Conservation (phyloP, 2,113 vertebrate species). For the Ptilonorhynchus violaceus region DNA sequence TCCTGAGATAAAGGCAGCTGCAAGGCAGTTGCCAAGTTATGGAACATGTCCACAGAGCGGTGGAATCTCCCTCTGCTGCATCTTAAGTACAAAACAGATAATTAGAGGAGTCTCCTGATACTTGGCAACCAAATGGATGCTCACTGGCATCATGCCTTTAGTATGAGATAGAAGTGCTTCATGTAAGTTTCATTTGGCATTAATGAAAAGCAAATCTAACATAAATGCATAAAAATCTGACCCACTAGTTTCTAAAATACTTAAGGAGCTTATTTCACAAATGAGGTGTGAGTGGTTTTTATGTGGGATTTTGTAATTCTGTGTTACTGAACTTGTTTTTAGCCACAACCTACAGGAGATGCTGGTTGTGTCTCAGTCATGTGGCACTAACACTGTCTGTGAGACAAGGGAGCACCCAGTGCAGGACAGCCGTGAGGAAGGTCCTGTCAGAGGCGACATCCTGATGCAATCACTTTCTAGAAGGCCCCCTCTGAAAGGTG, state of each 20-base stretch:
- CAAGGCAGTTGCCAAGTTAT: slow-evolving; percentile 58
- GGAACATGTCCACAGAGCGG: background rate
- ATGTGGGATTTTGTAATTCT: slow-evolving; percentile 21
- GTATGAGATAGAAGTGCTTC: slow-evolving; percentile 54
- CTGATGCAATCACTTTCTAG: background rate
- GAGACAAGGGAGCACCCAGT: background rate
- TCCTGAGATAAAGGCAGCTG: background rate
- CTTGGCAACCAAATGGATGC: slow-evolving; percentile 58
- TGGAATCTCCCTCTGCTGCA: slow-evolving; percentile 58
- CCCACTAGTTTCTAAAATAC: slow-evolving; percentile 38
- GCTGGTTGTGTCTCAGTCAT: background rate
- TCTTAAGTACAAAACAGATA: slow-evolving; percentile 53
- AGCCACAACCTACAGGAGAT: background rate
- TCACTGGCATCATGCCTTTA: slow-evolving; percentile 65
- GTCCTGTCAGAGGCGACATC: background rate
- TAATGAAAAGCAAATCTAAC: slow-evolving; percentile 67
- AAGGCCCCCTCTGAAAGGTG: background rate
- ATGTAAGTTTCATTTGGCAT: slow-evolving; percentile 45
- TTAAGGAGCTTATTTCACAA: slow-evolving; percentile 57
- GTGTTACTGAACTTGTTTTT: slow-evolving; percentile 26
- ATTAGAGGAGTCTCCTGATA: slow-evolving; percentile 63
- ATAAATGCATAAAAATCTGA: slow-evolving; percentile 55
- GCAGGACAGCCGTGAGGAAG: too few relatives aligned
- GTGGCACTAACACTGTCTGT: background rate
- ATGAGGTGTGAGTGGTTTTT: slow-evolving; percentile 57